These are phyloP conservation scores for Harpalus rufipes DNA, from an alignment of 2,888 invertebrate species.

Conservation along the genomic window DNA sequence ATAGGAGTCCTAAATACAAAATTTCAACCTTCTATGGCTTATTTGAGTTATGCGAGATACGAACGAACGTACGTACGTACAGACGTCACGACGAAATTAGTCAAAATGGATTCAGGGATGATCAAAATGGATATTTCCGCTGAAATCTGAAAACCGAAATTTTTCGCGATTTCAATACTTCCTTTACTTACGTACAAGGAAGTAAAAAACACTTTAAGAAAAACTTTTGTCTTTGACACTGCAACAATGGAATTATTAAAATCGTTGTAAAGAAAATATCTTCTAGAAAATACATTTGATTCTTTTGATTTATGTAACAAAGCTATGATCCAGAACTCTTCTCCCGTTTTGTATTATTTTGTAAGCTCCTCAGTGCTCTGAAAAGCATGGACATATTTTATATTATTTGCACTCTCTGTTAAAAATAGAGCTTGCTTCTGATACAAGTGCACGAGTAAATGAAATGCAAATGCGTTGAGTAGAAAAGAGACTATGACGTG, in stretches of 20 bases:
- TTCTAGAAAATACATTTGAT: neutral
- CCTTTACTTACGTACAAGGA: no score
- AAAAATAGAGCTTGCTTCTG: constrained; percentile 20
- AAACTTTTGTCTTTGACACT: neutral
- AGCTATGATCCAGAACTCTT: neutral
- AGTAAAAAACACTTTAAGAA: neutral
- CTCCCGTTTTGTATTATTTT: constrained; percentile 4
- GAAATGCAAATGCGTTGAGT: constrained; percentile 20
- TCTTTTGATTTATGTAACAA: neutral
- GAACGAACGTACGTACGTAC: no score
- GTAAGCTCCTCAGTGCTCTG: neutral
- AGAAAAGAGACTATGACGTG: neutral
- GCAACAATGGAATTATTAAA: neutral
- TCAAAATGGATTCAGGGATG: no score
- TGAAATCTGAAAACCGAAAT: no score
- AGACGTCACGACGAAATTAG: no score
- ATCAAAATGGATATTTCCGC: no score
- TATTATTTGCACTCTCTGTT: constrained; percentile 25
- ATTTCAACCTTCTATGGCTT: no score
- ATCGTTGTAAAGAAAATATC: neutral
- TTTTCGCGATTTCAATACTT: no score
- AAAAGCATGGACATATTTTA: constrained; percentile 27
- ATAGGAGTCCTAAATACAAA: no score
- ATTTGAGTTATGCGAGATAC: no score
- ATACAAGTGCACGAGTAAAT: constrained; percentile 28